Base-by-base conservation (phyloP, 30 jellyfish, hydroid and myxozoan species). In the Aurelia coerulea region DNA sequence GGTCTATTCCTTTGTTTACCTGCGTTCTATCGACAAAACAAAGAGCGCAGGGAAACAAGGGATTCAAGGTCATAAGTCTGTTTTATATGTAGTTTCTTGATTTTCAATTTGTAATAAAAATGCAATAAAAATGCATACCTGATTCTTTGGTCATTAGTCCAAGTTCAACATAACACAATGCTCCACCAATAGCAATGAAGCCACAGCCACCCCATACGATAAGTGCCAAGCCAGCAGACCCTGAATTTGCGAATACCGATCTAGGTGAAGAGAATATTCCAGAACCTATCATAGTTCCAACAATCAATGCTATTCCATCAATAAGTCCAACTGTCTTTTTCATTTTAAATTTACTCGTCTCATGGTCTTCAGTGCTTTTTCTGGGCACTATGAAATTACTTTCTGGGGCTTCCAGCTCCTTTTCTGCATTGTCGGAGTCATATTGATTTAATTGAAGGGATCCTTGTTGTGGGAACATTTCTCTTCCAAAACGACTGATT, bases 241-340 rank as follows among this genome's bases (percentile, higher is more conserved):
- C 89, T 18, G 96, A 35, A n/a, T 68, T 59, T 19, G 35, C 75
- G 4, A 92, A 90, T 16, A 95, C 98, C 2, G 96, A 65, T 11
- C 90, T 80, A 1, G 99, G 99, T 0, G 99, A 90, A 2, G 97
- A 90, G 71, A 95, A 95, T 11, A 95, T 95, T 18, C 99, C 99
- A 41, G 97, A 90, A n/a, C 97, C 97, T 18, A 90, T 90, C 90
- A 90, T 90, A 1, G 51, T 62, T 2, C 97, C 97, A 8, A 90
- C 84, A 75, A 90, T 83, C 5, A 90, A 81, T 4, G 94, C 65
- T 19, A 83, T 88, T 9, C 88, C 89, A n/a, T 73, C 96, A 59
- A 79, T 10, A 39, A 88, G 79, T 5, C 91, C 91, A 42, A 88
- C 91, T 2, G 66, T 78, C 67, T 62, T 58, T 58, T 88, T 68